Base-by-base conservation (phyloP, 2,797 vertebrate species). In the Etheostoma perlongum region DNA sequence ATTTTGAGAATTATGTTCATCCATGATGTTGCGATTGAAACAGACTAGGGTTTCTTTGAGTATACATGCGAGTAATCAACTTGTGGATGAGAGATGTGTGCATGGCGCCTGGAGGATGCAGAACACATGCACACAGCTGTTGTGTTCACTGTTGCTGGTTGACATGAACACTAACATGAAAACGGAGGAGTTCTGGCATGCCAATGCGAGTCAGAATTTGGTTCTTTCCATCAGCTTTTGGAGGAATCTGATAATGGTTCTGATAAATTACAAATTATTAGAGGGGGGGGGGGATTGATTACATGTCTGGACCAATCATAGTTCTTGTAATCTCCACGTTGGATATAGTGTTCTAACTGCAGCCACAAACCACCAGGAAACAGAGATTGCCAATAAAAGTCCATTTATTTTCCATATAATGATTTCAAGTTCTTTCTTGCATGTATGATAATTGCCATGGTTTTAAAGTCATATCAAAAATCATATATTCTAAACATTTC, bases 41-140 rank as follows among this genome's bases (percentile, higher is more conserved):
- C 19, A 40, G 12, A 36, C 36, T 40, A 40, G 36, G 36, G 12
- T 40, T 40, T 40, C 10, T 40, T 40, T 40, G 10, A 12, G 10
- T 40, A 12, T 11, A 40, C 36, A 40, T 40, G 10, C 36, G 1
- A 40, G 36, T 40, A 40, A 40, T 40, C 10, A 11, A 40, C 36
- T 40, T 4, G 10, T 40, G 10, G 11, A 40, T 40, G 36, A 40
- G 55, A 58, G 30, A 36, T 58, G 19, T 40, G 33, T 19, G 53
- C 53, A 40, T 8, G 18, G 19, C 10, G 36, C 36, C 36, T 40
- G 36, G 36, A 36, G 18, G 11, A 58, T 40, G 40, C 19, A 58
- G 25, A 54, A 27, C 53, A 54, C 27, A 54, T 1, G 53, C 53
- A 54, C 23, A 27, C 55, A 58, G 55, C 55, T 58, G 55, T 58